Percentiles rank a stretch among this genome's conserved stretches.
Evolutionary conservation across 2,113 vertebrate species (phyloP).

Genomic region (Corydoras sp.): DNA sequence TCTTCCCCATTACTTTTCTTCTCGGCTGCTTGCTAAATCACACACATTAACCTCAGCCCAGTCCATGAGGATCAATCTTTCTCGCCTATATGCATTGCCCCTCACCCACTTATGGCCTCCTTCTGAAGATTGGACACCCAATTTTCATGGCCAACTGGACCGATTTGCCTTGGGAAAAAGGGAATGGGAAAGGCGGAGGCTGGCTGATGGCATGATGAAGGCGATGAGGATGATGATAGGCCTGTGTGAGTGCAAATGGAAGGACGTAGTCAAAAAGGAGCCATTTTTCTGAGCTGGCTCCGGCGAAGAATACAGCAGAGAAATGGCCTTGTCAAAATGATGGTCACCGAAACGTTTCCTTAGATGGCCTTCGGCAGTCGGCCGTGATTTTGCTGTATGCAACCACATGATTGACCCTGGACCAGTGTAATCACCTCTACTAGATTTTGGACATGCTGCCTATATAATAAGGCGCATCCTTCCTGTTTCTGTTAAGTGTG

Average conservation of each 20-base stretch:
- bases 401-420: slow-evolving; percentile 37
- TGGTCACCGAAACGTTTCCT: slow-evolving; percentile 43
- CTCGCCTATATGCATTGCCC: slow-evolving; percentile 53
- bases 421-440: slow-evolving; percentile 25
- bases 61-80: slow-evolving; percentile 61
- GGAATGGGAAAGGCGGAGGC: slow-evolving; percentile 38
- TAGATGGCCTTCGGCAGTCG: slow-evolving; percentile 32
- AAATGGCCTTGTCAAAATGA: slow-evolving; percentile 46
- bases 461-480: not conserved
- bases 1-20: slow-evolving; percentile 55
- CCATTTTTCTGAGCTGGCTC: slow-evolving; percentile 35
- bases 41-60: slow-evolving; percentile 62
- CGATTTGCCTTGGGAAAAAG: slow-evolving; percentile 54
- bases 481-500: too few species aligned
- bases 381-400: slow-evolving; percentile 26
- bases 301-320: slow-evolving; percentile 27
- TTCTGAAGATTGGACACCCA: slow-evolving; percentile 58
- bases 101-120: slow-evolving; percentile 59
- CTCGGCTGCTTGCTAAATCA: slow-evolving; percentile 59
- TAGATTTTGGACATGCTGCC: slow-evolving; percentile 7
- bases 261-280: slow-evolving; percentile 40
- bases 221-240: slow-evolving; percentile 54
- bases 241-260: slow-evolving; percentile 55
- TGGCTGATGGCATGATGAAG: slow-evolving; percentile 39
- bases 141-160: slow-evolving; percentile 59